phyloP scores from a whole-genome alignment of 2,113 vertebrate species.

The Elanoides forficatus region DNA sequence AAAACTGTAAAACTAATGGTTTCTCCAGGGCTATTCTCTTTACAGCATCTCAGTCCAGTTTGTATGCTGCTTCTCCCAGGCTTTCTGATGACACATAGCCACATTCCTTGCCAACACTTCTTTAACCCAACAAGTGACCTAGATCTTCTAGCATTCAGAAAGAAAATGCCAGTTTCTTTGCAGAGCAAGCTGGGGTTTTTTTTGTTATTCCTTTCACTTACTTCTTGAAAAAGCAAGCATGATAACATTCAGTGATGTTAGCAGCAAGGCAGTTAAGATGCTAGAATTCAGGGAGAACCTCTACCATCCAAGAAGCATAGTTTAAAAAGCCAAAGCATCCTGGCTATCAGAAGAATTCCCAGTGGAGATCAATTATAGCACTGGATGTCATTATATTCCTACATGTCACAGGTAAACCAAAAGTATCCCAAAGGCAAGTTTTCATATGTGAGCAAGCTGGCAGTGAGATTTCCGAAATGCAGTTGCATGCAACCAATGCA shows the following conservation, averaged over 20 bases:
- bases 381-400: not conserved
- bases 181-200: not conserved
- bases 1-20: slow-evolving; percentile 34
- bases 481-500: not conserved
- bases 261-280: not conserved
- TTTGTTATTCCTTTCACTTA: not conserved
- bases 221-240: not conserved
- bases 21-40: slow-evolving; percentile 51
- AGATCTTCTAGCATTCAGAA: not conserved
- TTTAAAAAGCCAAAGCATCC: not conserved
- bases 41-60: not conserved
- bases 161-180: not conserved
- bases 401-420: not conserved
- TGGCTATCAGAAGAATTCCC: not conserved
- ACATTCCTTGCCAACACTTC: not conserved
- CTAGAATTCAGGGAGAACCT: not conserved
- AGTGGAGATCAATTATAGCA: not conserved
- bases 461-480: not conserved
- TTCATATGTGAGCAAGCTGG: not conserved
- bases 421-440: not conserved
- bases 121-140: slow-evolving; percentile 36
- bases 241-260: not conserved
- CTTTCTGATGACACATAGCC: slow-evolving; percentile 17
- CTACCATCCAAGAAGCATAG: not conserved
- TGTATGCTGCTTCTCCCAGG: not conserved